Conservation (phyloP, 2,797 vertebrate genomes). For the Bradypus variegatus region DNA sequence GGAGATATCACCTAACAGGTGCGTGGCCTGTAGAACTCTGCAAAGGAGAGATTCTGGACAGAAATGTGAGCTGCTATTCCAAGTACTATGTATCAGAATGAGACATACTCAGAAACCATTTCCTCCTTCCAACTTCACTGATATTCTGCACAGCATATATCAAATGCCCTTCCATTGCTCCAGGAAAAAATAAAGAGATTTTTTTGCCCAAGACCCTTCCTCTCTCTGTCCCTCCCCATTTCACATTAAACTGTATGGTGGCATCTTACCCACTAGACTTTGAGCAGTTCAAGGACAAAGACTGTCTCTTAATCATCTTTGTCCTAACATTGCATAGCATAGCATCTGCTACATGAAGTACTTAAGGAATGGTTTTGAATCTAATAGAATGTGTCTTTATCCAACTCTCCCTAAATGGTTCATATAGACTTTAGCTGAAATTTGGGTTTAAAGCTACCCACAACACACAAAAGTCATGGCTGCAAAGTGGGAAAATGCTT, state of each 20-base stretch:
- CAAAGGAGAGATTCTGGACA: background rate
- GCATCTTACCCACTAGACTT: background rate
- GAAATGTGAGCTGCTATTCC: background rate
- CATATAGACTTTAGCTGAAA: background rate
- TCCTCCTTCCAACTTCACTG: background rate
- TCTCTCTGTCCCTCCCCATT: background rate
- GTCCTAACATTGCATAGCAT: background rate
- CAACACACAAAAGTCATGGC: background rate
- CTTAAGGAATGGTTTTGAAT: background rate
- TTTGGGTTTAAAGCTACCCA: background rate
- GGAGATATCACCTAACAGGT: background rate
- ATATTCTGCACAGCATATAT: background rate
- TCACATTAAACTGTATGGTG: background rate
- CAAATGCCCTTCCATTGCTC: background rate
- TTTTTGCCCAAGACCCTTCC: background rate
- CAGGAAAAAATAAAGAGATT: background rate
- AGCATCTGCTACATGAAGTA: background rate
- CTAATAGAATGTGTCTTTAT: background rate
- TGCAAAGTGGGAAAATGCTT: background rate
- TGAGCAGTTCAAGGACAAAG: background rate
- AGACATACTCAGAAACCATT: background rate
- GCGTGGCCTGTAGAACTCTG: background rate
- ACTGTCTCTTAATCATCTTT: background rate
- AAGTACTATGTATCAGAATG: background rate
- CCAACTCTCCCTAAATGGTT: background rate